Evolutionary conservation across 1,140 invertebrate species (phyloP).

Genomic region (Thaumetopoea pityocampa): DNA sequence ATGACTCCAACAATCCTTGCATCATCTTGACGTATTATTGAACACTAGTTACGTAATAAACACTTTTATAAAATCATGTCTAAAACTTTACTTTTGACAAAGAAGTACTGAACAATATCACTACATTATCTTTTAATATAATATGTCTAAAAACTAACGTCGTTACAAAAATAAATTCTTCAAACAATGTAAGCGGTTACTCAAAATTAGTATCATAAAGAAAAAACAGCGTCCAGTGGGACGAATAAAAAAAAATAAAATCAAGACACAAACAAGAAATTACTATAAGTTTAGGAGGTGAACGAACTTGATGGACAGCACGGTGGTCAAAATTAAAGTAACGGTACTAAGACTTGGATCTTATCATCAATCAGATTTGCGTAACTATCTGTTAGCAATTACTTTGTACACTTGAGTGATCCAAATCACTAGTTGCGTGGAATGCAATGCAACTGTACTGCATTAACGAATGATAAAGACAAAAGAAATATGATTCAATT

Average conservation of each 20-base stretch:
- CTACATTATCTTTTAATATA: constrained; percentile 52
- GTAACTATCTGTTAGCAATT: constrained; percentile 70
- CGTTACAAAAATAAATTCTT: constrained; percentile 21
- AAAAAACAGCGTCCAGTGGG: constrained; percentile 20
- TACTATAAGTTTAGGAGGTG: constrained; percentile 42
- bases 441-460: constrained; percentile 33
- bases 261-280: constrained; percentile 30
- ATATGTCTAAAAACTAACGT: constrained; percentile 37
- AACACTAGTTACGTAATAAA: constrained; percentile 33
- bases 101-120: constrained; percentile 41
- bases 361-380: constrained; percentile 74
- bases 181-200: constrained; percentile 17
- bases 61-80: constrained; percentile 21
- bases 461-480: constrained; percentile 29
- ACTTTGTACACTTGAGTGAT: constrained; percentile 42
- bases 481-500: constrained; percentile 24
- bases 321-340: constrained; percentile 68
- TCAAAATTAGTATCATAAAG: constrained; percentile 25
- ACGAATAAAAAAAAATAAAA: constrained; percentile 19
- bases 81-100: constrained; percentile 22
- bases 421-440: constrained; percentile 41
- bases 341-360: constrained; percentile 57
- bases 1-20: constrained; percentile 65
- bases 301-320: constrained; percentile 53
- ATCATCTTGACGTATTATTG: constrained; percentile 51